A percentile compares a stretch with the other conserved stretches of the same genome.
phyloP scores from a whole-genome alignment of 2,797 vertebrate species.

The Schizothorax lantsangensis region DNA sequence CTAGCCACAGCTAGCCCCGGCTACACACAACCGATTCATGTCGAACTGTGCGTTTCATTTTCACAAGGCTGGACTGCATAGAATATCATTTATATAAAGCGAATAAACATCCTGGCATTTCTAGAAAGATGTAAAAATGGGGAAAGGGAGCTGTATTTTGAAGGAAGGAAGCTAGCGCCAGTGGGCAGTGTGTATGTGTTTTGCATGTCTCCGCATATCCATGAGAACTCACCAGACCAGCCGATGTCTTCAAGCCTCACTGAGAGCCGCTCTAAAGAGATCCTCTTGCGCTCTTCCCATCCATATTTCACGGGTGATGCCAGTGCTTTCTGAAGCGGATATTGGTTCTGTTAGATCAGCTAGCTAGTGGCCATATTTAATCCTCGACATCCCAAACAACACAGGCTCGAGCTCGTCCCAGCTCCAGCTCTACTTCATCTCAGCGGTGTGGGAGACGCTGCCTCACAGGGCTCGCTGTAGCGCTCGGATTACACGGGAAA shows the following conservation, averaged over 20 bases:
- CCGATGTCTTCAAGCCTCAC: conserved; percentile 50
- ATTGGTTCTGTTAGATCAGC: conserved; percentile 66
- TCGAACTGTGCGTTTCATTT: conserved; percentile 7
- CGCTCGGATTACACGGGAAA: conserved; percentile 30
- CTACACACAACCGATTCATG: conserved; percentile 26
- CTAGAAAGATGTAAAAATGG: not conserved
- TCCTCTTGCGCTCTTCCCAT: conserved; percentile 54
- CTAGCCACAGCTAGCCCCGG: conserved; percentile 38
- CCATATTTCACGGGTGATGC: conserved; percentile 72
- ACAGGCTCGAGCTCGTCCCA: conserved; percentile 61
- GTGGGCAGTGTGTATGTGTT: conserved; percentile 16
- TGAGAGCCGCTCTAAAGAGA: conserved; percentile 47
- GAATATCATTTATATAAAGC: not conserved
- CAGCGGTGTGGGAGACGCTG: conserved; percentile 55
- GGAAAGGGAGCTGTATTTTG: not conserved
- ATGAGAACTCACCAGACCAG: conserved; percentile 65
- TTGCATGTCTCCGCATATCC: conserved; percentile 53
- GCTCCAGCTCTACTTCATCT: conserved; percentile 53
- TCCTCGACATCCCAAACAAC: conserved; percentile 76
- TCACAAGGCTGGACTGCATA: not conserved
- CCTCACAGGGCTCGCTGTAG: conserved; percentile 3
- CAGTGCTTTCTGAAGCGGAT: conserved; percentile 62
- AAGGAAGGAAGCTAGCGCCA: conserved; percentile 11
- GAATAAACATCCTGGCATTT: not conserved
- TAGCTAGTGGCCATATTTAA: conserved; percentile 81